Evolutionary conservation across 1,140 invertebrate species (phyloP).

Genomic region (Philopotamus ludificatus): DNA sequence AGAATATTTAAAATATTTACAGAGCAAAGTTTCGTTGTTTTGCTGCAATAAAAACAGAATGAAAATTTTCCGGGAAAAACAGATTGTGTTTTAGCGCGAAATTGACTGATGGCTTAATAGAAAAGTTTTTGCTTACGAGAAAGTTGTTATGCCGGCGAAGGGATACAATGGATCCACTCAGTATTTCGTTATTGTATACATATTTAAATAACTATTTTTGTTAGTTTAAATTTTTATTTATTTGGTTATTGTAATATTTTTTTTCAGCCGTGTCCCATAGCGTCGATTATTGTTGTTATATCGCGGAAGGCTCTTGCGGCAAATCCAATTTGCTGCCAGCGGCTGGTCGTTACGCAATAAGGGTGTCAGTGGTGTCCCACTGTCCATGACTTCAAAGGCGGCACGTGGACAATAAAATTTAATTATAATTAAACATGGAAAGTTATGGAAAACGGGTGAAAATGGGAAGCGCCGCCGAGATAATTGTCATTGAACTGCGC

Average conservation of each 20-base stretch:
- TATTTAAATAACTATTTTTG: too few species aligned
- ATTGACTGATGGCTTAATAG: conserved; percentile 22
- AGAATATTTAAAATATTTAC: background rate
- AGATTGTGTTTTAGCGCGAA: background rate
- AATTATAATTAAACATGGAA: too few species aligned
- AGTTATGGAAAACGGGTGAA: too few species aligned
- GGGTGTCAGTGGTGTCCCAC: conserved; percentile 18
- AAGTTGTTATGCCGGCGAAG: conserved; percentile 4
- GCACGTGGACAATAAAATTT: too few species aligned
- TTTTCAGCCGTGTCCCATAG: background rate
- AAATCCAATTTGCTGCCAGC: conserved; percentile 41
- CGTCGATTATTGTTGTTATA: conserved; percentile 30
- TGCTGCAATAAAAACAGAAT: background rate
- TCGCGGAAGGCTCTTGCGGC: conserved; percentile 16
- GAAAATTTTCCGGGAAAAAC: background rate
- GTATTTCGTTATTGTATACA: too few species aligned
- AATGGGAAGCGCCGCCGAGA: too few species aligned
- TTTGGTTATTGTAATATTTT: conserved; percentile 3
- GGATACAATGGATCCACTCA: background rate
- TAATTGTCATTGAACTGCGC: too few species aligned
- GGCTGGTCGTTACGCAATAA: conserved; percentile 33
- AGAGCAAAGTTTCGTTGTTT: too few species aligned
- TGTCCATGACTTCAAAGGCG: conserved; percentile 17
- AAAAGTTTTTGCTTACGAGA: conserved; percentile 13
- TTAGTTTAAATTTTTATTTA: too few species aligned